Base-by-base conservation (phyloP, 2,113 vertebrate species). In the Heteronetta atricapilla region DNA sequence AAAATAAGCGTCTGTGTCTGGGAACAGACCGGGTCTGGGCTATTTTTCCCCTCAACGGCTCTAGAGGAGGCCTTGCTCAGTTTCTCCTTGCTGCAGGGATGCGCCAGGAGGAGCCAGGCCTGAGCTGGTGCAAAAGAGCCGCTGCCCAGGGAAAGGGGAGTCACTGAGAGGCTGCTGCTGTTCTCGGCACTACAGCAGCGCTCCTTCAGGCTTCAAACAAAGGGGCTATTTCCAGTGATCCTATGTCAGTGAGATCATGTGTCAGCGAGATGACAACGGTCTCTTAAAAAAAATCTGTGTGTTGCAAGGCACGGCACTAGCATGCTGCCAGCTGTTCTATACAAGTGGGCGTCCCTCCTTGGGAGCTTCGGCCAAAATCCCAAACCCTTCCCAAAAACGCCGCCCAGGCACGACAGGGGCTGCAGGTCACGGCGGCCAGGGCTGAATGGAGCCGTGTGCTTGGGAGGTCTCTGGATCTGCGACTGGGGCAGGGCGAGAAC, bases 261-360 rank as follows among this genome's bases (percentile, higher is more conserved):
- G 26, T 28, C 62, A 38, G 25, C 26, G 21, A 77, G 76, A 38
- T 29, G 38, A 26, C 20, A 60, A 48, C 0, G 2, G 38, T 31
- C n/a, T 52, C 69, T 42, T 60, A 21, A 50, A 21, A 21, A 76
- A 55, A 76, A 55, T 23, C 58, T 36, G 40, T 48, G 28, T 58
- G 55, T 59, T n/a, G n/a, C 14, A 34, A 60, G 42, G 5, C 22
- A 23, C 5, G 29, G 34, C 29, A 31, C 11, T 0, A 38, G 23
- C 60, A 50, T 42, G n/a, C 15, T 4, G 50, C n/a, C 22, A 74
- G 34, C n/a, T 55, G 40, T 29, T 25, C 36, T 20, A 12, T 25
- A 53, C 67, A 76, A 0, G 7, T 8, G 3, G 22, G 1, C 0
- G 5, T 42, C 48, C 53, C 25, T 79, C n/a, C 3, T 1, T 1